Base-by-base conservation (phyloP, 2,113 vertebrate species). In the Mesitornis unicolor region DNA sequence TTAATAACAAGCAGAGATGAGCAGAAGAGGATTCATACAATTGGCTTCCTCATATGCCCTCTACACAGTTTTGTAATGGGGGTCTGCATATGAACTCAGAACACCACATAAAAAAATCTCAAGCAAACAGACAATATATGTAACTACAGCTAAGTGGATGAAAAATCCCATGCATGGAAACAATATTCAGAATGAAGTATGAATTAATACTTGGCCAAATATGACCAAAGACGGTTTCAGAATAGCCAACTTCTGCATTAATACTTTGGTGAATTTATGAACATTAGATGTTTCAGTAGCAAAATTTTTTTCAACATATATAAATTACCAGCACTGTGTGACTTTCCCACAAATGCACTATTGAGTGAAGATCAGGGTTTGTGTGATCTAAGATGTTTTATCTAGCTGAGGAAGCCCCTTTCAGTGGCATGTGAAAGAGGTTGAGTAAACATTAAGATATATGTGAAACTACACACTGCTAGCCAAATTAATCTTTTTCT, bases 81-180 rank as follows among this genome's bases (percentile, higher is more conserved):
- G 9, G 8, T 31, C 38, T 75, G 29, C 26, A 47, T 19, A 28
- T 11, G 10, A 84, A 51, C 25, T 26, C 84, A 64, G 45, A 89
- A 69, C 2, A 47, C 8, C 31, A 51, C 4, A 40, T 3, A 85
- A 51, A 61, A 94, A 25, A 2, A 0, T 1, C 26, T n/a, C 19
- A n/a, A 40, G 45, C 6, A 45, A 59, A 45, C 22, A 42, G 24
- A 12, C n/a, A 38, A 24, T 25, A n/a, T 4, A 43, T 15, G 19
- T 33, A 45, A 45, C 22, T 50, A 75, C 33, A 74, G 3, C 18
- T 69, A 22, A 19, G 22, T 2, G 2, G 22, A 25, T 33, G 20
- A 92, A 87, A 82, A 93, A 79, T 51, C 42, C 13, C 43, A 56
- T 16, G 13, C 20, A 42, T 16, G 5, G 29, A 18, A 85, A 75